Base-by-base conservation (phyloP, 2,113 vertebrate genomes). In the Serranochromis macrocephalus region DNA sequence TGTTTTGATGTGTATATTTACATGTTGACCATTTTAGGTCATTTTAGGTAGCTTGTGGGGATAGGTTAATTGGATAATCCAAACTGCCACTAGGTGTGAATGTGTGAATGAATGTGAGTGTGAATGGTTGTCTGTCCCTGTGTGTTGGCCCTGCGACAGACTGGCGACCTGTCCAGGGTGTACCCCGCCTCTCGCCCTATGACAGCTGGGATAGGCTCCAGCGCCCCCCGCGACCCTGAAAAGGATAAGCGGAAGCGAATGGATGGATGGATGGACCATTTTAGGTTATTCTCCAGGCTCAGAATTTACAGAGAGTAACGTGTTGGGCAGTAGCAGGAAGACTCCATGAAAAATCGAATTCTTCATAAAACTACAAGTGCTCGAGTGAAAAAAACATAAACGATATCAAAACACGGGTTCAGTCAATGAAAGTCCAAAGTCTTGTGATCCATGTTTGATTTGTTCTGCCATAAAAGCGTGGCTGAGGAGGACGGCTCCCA, bases 271-370 rank as follows among this genome's bases (percentile, higher is more conserved):
- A 21, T 21, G 21, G 51, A 54, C 51, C 51, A 1, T n/a, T n/a
- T n/a, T 53, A 53, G 49, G 49, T 53, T 51, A 19, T 51, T 19
- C 49, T 51, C 16, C 16, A 8, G 47, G 47, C 47, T 49, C 17
- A 53, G 9, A 0, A 53, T 53, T 53, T 53, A 53, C 51, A 21
- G 19, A 14, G 42, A 53, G 19, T 53, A 53, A n/a, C 2, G 51
- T 53, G 19, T 54, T 5, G 3, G 16, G n/a, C 51, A 54, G 51
- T 2, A 21, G 5, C 3, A 0, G 51, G n/a, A 53, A n/a, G 49
- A 53, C 5, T n/a, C 49, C 9, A 10, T n/a, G 49, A 53, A n/a
- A 53, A 53, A n/a, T 53, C 10, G 0, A 21, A 54, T 55, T 55
- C 54, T 55, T 55, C 21, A 55, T 55, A 55, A 54, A 55, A 13